Base-by-base conservation (phyloP, 2,797 vertebrate genomes). In the Cuniculus paca region DNA sequence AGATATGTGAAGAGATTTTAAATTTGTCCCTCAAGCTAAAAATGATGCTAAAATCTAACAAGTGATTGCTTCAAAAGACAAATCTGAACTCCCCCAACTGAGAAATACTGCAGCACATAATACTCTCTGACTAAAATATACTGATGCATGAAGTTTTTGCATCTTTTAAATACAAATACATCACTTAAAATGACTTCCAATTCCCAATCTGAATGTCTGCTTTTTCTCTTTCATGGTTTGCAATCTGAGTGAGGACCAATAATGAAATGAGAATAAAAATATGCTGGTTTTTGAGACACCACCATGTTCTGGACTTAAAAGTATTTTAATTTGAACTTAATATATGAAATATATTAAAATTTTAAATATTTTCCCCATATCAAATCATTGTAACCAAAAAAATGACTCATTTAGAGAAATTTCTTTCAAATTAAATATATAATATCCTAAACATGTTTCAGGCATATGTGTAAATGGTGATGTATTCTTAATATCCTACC, bases 381-480 rank as follows among this genome's bases (percentile, higher is more conserved):
- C 26, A 56, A 77, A 74, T 42, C 39, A 75, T 58, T 89, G 4
- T 52, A 87, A 90, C 86, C 20, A 83, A 68, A 7, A 96, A 88
- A 90, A 94, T 83, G 22, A 75, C 2, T 70, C 13, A 16, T 36
- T 81, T 24, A 80, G 81, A 31, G 19, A 31, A 65, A 74, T n/a
- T 70, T 94, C 74, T 92, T 97, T 84, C 54, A 70, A 80, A 88
- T 92, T 94, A 82, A 90, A 81, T 88, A 16, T 82, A 19, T 12
- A 39, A 28, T 82, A 85, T 61, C 39, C 85, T 72, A 82, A 88
- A 54, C 39, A 91, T 83, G 56, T 20, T 87, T 85, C 58, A 70
- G 70, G 34, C 42, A n/a, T 26, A 82, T 63, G 3, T 68, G 2
- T 82, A 52, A 90, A 58, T 63, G 10, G 52, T 96, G 77, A 90